Evolutionary conservation across 1,140 invertebrate genomes (phyloP).

Genomic region (Tetragonula clypearis): DNA sequence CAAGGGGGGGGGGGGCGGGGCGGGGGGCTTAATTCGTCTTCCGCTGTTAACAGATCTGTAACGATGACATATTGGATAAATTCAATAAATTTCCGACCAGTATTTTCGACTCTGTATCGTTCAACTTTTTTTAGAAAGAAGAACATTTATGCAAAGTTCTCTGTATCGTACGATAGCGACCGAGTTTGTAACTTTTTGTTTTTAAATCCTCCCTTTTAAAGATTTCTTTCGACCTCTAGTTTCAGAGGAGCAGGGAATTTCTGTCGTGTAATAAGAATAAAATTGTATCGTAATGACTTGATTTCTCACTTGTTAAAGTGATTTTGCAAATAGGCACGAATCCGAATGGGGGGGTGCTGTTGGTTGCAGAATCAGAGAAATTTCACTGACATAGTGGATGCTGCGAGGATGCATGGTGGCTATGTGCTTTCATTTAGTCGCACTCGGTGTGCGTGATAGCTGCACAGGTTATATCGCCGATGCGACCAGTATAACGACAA

Average conservation of each 20-base stretch:
- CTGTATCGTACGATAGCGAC: too few relatives aligned
- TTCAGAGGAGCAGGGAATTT: neutral
- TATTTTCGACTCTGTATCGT: too few relatives aligned
- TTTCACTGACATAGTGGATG: neutral
- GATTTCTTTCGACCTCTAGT: neutral
- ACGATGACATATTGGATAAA: too few relatives aligned
- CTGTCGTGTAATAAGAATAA: neutral
- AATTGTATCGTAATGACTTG: neutral
- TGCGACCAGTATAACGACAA: constrained; percentile 13
- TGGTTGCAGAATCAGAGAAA: neutral
- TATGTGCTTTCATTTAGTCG: constrained; percentile 30
- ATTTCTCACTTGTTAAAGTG: too few relatives aligned
- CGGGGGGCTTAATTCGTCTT: too few relatives aligned
- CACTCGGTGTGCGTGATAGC: constrained; percentile 22
- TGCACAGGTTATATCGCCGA: neutral
- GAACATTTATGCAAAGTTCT: too few relatives aligned
- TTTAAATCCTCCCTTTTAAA: neutral
- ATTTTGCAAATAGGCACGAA: neutral
- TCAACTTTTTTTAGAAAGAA: too few relatives aligned
- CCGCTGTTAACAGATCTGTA: too few relatives aligned
- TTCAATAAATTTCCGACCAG: too few relatives aligned
- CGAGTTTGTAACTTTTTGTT: too few relatives aligned
- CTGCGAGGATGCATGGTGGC: neutral
- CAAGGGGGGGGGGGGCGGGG: too few relatives aligned
- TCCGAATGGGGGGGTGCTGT: neutral